Conservation (phyloP, 2,113 vertebrate genomes). For the Vicugna pacos region DNA sequence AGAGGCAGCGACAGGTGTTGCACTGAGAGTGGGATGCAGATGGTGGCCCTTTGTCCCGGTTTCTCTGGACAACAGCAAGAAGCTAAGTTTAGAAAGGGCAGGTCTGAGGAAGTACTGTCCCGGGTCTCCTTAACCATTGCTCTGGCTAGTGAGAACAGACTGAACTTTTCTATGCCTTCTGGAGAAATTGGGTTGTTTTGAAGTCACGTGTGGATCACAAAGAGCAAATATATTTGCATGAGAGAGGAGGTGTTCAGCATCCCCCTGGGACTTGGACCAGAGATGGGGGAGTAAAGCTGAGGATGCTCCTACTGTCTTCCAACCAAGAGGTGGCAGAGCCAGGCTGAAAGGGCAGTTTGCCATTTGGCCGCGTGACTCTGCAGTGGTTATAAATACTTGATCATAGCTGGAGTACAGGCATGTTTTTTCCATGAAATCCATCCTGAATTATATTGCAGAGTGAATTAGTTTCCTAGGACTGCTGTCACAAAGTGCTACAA, state of each 20-base stretch:
- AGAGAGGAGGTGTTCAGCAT: not conserved
- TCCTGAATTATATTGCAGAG: not conserved
- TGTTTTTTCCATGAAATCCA: not conserved
- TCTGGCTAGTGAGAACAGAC: not conserved
- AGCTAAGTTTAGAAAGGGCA: not conserved
- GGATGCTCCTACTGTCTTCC: not conserved
- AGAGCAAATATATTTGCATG: not conserved
- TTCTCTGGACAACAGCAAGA: constrained; percentile 9
- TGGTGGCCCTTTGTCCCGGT: not conserved
- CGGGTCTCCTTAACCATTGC: not conserved
- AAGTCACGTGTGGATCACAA: not conserved
- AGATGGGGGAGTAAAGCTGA: not conserved
- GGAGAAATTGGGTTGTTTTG: not conserved
- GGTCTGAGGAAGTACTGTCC: not conserved
- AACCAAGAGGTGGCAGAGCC: not conserved
- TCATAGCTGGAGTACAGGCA: not conserved
- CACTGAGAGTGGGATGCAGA: not conserved
- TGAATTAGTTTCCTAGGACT: not conserved
- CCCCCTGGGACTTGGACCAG: not conserved
- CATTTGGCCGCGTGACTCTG: not conserved
- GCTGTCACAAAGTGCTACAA: not conserved
- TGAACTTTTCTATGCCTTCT: not conserved
- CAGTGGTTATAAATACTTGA: not conserved
- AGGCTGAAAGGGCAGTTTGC: not conserved
- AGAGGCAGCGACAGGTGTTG: constrained; percentile 27